phyloP scores from a whole-genome alignment of 2,888 invertebrate genomes.

The Pyralis farinalis region DNA sequence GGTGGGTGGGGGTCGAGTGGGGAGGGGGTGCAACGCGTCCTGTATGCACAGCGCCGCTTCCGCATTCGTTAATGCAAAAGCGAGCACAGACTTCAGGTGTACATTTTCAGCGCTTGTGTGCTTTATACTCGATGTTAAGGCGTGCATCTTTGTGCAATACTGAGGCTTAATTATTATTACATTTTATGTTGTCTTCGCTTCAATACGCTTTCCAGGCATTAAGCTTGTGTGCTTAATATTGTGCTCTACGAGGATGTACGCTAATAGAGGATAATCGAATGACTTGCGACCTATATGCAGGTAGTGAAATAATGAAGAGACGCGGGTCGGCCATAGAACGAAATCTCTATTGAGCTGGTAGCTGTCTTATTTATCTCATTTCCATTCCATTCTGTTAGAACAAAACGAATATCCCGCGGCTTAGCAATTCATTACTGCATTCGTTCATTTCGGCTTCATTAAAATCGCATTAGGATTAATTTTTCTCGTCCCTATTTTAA shows the following conservation, averaged over 20 bases:
- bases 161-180: constrained; percentile 72
- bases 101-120: constrained; percentile 78
- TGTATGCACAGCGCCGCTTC: constrained; percentile 79
- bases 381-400: constrained; percentile 38
- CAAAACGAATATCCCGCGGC: constrained; percentile 63
- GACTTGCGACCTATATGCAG: neutral
- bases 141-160: constrained; percentile 72
- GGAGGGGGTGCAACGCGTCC: constrained; percentile 64
- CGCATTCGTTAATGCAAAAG: constrained; percentile 81
- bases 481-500: constrained; percentile 79
- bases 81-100: constrained; percentile 78
- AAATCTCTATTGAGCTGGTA: constrained; percentile 6
- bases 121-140: constrained; percentile 73
- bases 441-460: constrained; percentile 78
- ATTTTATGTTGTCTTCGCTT: constrained; percentile 61
- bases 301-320: neutral
- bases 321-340: neutral
- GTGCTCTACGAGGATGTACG: neutral
- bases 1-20: constrained; percentile 31
- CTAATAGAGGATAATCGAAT: neutral
- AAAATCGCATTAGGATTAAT: constrained; percentile 82
- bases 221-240: constrained; percentile 17
- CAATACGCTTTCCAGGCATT: constrained; percentile 33
- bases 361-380: constrained; percentile 38
- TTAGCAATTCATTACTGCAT: constrained; percentile 76